Percentiles rank a stretch among this genome's conserved stretches.
Conservation (phyloP, 2,113 vertebrate species). For the Craseonycteris thonglongyai region DNA sequence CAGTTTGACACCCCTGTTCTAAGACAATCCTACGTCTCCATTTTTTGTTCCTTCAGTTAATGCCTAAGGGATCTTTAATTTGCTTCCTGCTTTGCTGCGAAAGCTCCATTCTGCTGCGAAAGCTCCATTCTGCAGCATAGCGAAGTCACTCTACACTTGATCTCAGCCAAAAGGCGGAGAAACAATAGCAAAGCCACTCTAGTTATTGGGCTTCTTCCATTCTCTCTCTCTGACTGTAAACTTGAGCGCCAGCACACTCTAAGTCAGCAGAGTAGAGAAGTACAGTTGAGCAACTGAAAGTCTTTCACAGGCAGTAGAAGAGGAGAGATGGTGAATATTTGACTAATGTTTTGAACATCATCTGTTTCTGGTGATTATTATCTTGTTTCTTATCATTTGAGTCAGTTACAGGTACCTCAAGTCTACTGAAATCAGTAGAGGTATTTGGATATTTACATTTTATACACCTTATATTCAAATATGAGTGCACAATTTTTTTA, state of each 20-base stretch:
- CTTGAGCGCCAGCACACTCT: neutral
- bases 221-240: neutral
- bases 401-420: neutral
- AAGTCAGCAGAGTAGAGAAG: neutral
- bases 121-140: too few relatives aligned
- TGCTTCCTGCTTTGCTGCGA: neutral
- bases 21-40: too few relatives aligned
- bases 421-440: neutral
- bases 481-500: neutral
- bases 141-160: neutral
- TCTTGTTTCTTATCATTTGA: neutral
- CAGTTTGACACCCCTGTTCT: too few relatives aligned
- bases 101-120: neutral
- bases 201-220: neutral
- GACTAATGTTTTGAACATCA: neutral
- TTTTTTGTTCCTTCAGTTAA: neutral
- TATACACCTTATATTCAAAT: neutral
- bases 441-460: neutral
- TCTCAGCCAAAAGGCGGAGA: too few relatives aligned
- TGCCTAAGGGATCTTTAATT: neutral
- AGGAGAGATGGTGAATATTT: neutral
- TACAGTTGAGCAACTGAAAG: neutral
- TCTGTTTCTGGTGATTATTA: neutral
- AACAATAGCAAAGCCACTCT: neutral
- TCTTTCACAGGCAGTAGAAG: neutral